Percentiles rank a stretch among this genome's conserved stretches.
phyloP scores from a whole-genome alignment of 2,888 invertebrate genomes.

The Tetragnatha montana region DNA sequence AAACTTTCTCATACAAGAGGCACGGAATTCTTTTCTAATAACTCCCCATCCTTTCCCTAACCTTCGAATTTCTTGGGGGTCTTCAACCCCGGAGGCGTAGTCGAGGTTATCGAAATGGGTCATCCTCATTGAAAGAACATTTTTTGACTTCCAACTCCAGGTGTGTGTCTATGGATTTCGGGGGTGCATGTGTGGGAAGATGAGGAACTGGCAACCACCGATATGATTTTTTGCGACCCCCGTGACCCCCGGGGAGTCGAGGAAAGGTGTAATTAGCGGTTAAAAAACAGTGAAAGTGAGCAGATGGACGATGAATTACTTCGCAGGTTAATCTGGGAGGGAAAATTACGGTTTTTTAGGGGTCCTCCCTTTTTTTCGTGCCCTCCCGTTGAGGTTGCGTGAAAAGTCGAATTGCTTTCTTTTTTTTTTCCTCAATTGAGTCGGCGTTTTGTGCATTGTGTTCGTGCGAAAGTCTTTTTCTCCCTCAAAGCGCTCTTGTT shows the following conservation, averaged over 20 bases:
- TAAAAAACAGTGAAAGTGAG: slow-evolving; percentile 55
- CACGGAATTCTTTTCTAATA: no score
- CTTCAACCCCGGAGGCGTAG: slow-evolving; percentile 42
- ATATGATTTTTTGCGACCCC: slow-evolving; percentile 35
- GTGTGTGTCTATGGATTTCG: slow-evolving; percentile 49
- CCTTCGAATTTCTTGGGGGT: slow-evolving; percentile 41
- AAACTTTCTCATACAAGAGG: no score
- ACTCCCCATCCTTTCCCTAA: slow-evolving; percentile 17
- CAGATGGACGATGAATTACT: slow-evolving; percentile 26
- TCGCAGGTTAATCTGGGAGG: slow-evolving; percentile 12
- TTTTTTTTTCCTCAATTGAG: not conserved
- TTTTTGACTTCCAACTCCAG: slow-evolving; percentile 58
- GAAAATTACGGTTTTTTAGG: not conserved
- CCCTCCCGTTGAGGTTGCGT: not conserved
- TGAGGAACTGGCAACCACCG: slow-evolving; percentile 10
- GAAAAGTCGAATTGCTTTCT: not conserved
- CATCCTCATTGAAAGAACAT: slow-evolving; percentile 52
- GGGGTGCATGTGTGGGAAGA: slow-evolving; percentile 36
- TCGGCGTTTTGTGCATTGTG: no score
- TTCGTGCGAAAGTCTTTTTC: no score
- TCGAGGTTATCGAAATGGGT: slow-evolving; percentile 63
- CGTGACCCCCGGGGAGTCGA: slow-evolving; percentile 3
- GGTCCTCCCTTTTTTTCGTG: not conserved
- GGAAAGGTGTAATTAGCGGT: slow-evolving; percentile 50
- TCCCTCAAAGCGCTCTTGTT: no score